Conservation (phyloP, 2,888 invertebrate genomes). For the Rhagonycha fulva region DNA sequence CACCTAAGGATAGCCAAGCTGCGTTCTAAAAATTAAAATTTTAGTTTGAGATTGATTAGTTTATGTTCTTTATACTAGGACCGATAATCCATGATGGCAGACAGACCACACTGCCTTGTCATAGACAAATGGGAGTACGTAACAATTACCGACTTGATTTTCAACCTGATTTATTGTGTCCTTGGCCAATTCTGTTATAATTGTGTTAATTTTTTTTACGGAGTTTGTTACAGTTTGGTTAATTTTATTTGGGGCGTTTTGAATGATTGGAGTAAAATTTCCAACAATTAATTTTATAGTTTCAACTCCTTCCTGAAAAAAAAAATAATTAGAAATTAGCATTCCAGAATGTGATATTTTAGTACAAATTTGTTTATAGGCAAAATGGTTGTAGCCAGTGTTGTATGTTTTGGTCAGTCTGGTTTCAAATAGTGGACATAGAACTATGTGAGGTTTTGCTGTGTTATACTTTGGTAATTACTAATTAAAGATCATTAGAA, state of each 20-base stretch:
- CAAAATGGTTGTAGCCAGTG: no score
- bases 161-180: background rate
- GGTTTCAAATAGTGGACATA: no score
- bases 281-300: background rate
- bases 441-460: no score
- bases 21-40: conserved; percentile 13
- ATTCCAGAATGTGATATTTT: no score
- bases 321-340: no score
- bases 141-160: conserved; percentile 31
- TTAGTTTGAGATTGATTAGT: background rate
- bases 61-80: conserved; percentile 23
- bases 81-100: conserved; percentile 23
- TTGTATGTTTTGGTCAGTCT: no score
- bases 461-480: no score
- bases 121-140: conserved; percentile 19
- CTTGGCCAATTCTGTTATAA: background rate
- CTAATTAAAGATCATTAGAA: no score
- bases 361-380: no score
- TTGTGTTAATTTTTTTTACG: background rate
- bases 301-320: background rate
- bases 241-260: background rate
- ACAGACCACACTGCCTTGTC: conserved; percentile 18
- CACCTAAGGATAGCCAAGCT: conserved; percentile 27
- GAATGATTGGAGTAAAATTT: background rate
- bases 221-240: background rate